Conservation (phyloP, 2,888 invertebrate species). For the Hemistola chrysoprasaria region DNA sequence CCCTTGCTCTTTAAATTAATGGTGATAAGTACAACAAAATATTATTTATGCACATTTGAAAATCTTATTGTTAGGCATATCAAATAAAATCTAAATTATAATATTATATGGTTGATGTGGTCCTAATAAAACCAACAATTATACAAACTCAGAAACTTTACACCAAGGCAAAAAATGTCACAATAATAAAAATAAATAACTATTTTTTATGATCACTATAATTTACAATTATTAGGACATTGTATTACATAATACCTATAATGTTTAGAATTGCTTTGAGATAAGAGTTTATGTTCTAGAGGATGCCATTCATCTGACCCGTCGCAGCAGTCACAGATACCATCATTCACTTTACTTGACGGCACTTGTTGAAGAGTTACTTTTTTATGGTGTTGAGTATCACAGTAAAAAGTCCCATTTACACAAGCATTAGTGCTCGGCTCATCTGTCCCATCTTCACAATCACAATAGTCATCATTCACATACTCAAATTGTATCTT, state of each 20-base stretch:
- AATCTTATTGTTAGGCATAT: too few species aligned
- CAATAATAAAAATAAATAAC: too few species aligned
- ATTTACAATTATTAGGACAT: slow-evolving; percentile 53
- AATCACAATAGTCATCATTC: slow-evolving; percentile 95
- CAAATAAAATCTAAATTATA: too few species aligned
- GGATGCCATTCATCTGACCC: slow-evolving; percentile 92
- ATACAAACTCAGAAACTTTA: too few species aligned
- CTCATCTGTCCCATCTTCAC: slow-evolving; percentile 89
- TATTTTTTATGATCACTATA: slow-evolving; percentile 2
- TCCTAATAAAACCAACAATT: too few species aligned
- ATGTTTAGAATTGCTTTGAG: slow-evolving; percentile 51
- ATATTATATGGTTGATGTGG: too few species aligned
- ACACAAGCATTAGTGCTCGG: slow-evolving; percentile 95
- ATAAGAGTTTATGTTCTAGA: slow-evolving; percentile 45
- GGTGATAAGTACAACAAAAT: too few species aligned
- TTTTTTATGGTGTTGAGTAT: slow-evolving; percentile 70
- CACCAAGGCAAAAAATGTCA: too few species aligned
- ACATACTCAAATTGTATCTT: slow-evolving; percentile 68
- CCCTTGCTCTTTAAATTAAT: too few species aligned
- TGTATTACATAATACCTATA: slow-evolving; percentile 56
- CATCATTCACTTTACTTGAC: slow-evolving; percentile 94
- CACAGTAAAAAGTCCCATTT: slow-evolving; percentile 92
- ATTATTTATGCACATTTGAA: too few species aligned
- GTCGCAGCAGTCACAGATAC: slow-evolving; percentile 96
- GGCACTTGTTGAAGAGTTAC: slow-evolving; percentile 73